These are phyloP conservation scores for Antigone vipio DNA, from an alignment of 2,113 vertebrate genomes.

Conservation along the genomic window DNA sequence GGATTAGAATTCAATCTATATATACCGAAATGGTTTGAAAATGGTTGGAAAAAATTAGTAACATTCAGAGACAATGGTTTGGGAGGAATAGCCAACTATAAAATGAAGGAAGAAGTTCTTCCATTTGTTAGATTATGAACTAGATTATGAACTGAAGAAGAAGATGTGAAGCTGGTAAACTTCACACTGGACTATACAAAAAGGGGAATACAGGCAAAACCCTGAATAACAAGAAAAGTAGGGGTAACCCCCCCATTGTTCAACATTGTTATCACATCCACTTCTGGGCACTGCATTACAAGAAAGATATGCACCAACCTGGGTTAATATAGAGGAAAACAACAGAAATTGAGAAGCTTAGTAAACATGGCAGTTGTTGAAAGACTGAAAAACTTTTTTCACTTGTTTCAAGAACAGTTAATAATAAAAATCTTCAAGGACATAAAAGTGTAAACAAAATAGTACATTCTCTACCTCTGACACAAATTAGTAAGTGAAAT, in stretches of 20 bases:
- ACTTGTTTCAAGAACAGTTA: background rate
- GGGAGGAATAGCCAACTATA: background rate
- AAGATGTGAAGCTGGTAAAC: background rate
- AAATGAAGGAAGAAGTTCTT: background rate
- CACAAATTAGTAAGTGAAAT: background rate
- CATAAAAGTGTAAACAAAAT: background rate
- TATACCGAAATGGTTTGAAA: background rate
- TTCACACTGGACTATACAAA: background rate
- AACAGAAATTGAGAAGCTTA: background rate
- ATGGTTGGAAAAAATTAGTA: background rate
- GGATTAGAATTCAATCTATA: background rate
- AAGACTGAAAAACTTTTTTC: background rate
- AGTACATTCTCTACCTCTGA: background rate
- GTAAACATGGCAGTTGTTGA: background rate
- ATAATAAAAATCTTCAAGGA: background rate
- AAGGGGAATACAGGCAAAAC: background rate
- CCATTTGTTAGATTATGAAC: background rate
- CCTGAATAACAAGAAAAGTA: background rate
- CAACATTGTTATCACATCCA: background rate
- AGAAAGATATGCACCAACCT: background rate
- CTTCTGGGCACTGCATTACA: background rate
- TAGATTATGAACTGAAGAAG: background rate
- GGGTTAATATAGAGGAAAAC: background rate
- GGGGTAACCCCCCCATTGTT: rapidly evolving
- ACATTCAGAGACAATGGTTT: background rate